Conservation (phyloP, 2,113 vertebrate species). For the Clarias macrocephalus region DNA sequence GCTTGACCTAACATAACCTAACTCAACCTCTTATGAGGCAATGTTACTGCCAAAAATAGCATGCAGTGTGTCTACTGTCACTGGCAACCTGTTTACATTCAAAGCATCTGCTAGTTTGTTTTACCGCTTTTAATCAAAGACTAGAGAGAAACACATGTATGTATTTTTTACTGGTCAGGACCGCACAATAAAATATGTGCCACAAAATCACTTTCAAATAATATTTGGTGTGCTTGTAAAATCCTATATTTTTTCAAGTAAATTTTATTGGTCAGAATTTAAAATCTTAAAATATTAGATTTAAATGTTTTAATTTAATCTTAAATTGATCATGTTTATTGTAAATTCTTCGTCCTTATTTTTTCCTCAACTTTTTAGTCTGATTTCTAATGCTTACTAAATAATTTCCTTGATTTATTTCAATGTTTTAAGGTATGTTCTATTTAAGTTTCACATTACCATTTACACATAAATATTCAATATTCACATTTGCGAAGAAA, state of each 20-base stretch:
- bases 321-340: too few relatives aligned
- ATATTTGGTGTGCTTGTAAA: background rate
- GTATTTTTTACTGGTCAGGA: background rate
- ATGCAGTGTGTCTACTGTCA: background rate
- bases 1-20: constrained; percentile 31
- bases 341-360: too few relatives aligned
- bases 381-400: too few relatives aligned
- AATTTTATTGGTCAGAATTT: too few relatives aligned
- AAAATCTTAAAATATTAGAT: too few relatives aligned
- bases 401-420: too few relatives aligned
- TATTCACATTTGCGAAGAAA: too few relatives aligned
- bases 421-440: too few relatives aligned
- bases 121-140: background rate
- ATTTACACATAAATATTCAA: too few relatives aligned
- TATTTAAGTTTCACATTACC: too few relatives aligned
- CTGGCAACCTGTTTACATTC: background rate
- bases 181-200: background rate
- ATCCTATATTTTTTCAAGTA: background rate
- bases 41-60: background rate
- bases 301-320: too few relatives aligned
- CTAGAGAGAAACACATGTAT: background rate
- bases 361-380: too few relatives aligned
- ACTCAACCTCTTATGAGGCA: background rate
- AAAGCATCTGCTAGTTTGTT: background rate
- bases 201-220: background rate